Base-by-base conservation (phyloP, 2,113 vertebrate genomes). In the Telmatochromis sp. region DNA sequence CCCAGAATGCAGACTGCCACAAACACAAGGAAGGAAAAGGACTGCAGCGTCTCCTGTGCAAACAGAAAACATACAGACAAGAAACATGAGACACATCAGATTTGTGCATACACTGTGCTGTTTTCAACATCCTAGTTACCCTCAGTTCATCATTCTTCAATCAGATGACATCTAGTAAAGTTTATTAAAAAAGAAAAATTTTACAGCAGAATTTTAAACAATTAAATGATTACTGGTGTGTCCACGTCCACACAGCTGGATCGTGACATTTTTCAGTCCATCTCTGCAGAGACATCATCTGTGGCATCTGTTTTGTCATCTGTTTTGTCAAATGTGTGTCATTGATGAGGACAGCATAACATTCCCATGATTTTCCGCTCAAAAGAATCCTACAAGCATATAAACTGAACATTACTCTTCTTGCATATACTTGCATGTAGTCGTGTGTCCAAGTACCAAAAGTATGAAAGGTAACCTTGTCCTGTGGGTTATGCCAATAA, bases 21-120 rank as follows among this genome's bases (percentile, higher is more conserved):
- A 73, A 99, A 99, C 81, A 98, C 97, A 14, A 99, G 92, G 95
- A 99, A 99, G 78, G 98, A 97, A 89, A 96, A 98, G 5, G 96
- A 96, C 92, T 96, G 95, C 88, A 99, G 96, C 9, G 92, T 92
- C 88, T 95, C 94, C 98, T 99, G 89, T 26, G 57, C 78, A 90
- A 1, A 94, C 35, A 91, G n/a, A 86, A 89, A 80, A 70, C 94
- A 92, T 14, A 88, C 4, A 87, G 31, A 8, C 6, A 83, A 31
- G 15, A 79, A 37, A 31, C 6, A 6, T 33, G 17, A 53, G 1
- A 47, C 3, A 28, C 23, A 47, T 47, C 68, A 75, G 68, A 45
- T 73, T 73, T 11, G 14, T 45, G 68, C 40, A 28, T 75, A 28
- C 21, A 45, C 68, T 75, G 40, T 28, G 51, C 45, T 80, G 10